Conservation (phyloP, 1,140 invertebrate species). For the Adelges cooleyi region DNA sequence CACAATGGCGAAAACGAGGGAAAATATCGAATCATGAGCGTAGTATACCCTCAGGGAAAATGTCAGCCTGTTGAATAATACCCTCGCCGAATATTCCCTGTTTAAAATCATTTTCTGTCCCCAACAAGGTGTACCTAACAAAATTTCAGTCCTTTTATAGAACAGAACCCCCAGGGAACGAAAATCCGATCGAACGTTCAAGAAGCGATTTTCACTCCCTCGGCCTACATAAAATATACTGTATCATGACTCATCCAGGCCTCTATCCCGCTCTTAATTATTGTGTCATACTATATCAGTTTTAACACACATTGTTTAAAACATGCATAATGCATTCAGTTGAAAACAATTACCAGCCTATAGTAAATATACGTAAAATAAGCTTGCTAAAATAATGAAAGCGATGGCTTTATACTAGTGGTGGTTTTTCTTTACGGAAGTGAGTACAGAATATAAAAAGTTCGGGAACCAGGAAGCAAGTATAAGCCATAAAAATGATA, state of each 20-base stretch:
- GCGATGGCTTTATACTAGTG: not conserved
- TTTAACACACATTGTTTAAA: not conserved
- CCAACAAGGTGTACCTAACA: constrained; percentile 26
- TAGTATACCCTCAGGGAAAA: constrained; percentile 11
- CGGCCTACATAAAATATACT: not conserved
- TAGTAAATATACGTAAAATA: no score
- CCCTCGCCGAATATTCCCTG: constrained; percentile 12
- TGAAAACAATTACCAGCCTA: not conserved
- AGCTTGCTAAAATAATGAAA: no score
- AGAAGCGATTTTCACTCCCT: constrained; percentile 27
- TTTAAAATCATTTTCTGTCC: constrained; percentile 28
- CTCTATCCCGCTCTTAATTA: constrained; percentile 23
- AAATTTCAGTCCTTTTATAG: not conserved
- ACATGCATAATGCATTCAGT: not conserved
- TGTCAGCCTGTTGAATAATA: constrained; percentile 26
- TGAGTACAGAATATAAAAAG: constrained; percentile 13
- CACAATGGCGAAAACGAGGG: constrained; percentile 27
- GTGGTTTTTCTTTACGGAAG: constrained; percentile 11
- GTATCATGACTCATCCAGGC: constrained; percentile 23
- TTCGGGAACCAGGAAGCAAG: not conserved
- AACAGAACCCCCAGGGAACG: not conserved
- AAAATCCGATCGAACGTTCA: constrained; percentile 27
- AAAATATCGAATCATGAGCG: constrained; percentile 26
- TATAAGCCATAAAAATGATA: constrained; percentile 21
- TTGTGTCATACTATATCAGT: constrained; percentile 23